Evolutionary conservation across 2,888 invertebrate species (phyloP), one percentile per base, ranked within the genome.

Genomic region (Dorcus hopei): DNA sequence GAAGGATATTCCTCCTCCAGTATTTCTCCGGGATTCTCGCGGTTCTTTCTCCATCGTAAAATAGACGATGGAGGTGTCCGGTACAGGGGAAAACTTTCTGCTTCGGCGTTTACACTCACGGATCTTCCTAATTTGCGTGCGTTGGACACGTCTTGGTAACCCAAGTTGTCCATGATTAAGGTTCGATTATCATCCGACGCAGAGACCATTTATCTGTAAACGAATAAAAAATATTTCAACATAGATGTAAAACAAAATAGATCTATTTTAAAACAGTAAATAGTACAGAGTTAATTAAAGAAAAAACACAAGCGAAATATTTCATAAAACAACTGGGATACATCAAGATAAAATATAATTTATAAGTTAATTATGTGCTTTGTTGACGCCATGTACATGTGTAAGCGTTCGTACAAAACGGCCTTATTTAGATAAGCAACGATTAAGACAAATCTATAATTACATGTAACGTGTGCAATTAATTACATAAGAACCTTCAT

Each of bases 1-100:
- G 87, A 84, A 61, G 88, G 86, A 73, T 83, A 85, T 73, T 87
- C 87, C 63, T 87, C 83, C 73, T 88, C 88, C 68, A 87, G 81
- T 76, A 85, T 72, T 42, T 72, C 71, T 58, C 76, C 76, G 9
- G 77, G 75, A 56, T 78, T 76, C 11, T 69, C 70, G 8, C 68
- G 68, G 14, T 68, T 59, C 38, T 71, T 62, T 26, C 76, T 67
- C 77, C 76, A 75, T 67, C 75, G 52, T 51, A 67, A 63, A 66
- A 70, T 61, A 53, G 68, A 60, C 48, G 62, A 54, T 53, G 71
- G 70, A 45, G 72, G 72, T 6, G 73, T 74, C 54, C 74, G 74
- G 64, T 78, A 77, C 23, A 77, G 61, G 2, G 77, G 77, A 52
- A 77, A 76, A 58, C 72, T 75, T 65, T 77, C 76, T 55, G 71